Evolutionary conservation across 2,113 vertebrate species (phyloP).

Genomic region (Edolisoma coerulescens): DNA sequence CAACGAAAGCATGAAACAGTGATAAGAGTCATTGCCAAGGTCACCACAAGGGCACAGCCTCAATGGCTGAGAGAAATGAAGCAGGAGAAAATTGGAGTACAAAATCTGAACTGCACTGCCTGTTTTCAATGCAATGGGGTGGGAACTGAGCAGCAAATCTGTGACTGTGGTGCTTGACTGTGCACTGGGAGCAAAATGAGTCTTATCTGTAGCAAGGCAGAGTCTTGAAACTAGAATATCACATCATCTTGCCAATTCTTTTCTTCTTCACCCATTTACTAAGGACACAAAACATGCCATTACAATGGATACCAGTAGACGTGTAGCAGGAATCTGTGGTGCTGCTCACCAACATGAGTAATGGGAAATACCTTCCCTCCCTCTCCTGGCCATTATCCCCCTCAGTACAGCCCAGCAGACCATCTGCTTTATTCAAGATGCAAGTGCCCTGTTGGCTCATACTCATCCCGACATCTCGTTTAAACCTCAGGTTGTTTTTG

Average conservation of each 20-base stretch:
- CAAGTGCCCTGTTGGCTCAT: background rate
- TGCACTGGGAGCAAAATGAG: background rate
- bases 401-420: background rate
- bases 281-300: background rate
- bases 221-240: background rate
- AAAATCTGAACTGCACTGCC: background rate
- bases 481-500: background rate
- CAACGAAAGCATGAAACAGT: rapidly evolving
- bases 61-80: background rate
- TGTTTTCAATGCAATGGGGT: background rate
- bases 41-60: background rate
- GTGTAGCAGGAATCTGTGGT: background rate
- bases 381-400: background rate
- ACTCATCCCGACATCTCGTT: background rate
- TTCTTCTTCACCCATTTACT: background rate
- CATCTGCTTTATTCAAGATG: background rate
- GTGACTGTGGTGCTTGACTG: rapidly evolving
- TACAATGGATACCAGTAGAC: background rate
- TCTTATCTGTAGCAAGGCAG: background rate
- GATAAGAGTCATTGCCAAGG: background rate
- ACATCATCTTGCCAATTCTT: background rate
- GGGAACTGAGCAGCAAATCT: background rate
- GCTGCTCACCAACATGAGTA: background rate
- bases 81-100: background rate
- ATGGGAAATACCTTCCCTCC: background rate